Evolutionary conservation across 2,797 vertebrate genomes (phyloP), one percentile per base, ranked within the genome.

Genomic region (Heteromormyrus szaboi): DNA sequence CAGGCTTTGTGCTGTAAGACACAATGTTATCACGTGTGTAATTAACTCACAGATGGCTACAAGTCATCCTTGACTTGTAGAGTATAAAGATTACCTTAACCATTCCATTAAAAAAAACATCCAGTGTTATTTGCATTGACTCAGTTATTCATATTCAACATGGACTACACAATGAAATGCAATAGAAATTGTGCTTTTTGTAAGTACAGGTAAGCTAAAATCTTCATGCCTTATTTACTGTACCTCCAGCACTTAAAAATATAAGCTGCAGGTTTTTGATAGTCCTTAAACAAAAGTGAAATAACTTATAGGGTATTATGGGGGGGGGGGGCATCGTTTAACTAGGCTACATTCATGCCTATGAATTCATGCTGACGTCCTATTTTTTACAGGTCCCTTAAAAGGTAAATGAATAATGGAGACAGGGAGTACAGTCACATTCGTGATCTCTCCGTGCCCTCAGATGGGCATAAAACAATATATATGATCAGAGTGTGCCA

Each of bases 401-500:
- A 88, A 92, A 86, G 88, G 62, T n/a, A 72, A 51, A 89, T 95
- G 94, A 94, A 95, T 96, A 95, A 95, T 95, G 95, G 95, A 92
- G 86, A 92, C 90, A 92, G 93, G 95, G 94, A 96, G 94, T 50
- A 53, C 22, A 29, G n/a, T 92, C 91, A 92, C 92, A 93, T 94
- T 93, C 91, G 50, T 93, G 72, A 93, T 93, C 90, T 93, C 92
- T 93, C 94, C 87, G 89, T 94, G 96, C 96, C 95, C 96, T 96
- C 95, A 93, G 94, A 95, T 95, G 96, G 88, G 85, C 91, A 92
- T 96, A 96, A 96, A 96, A 96, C 93, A 95, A 95, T 96, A 96
- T 96, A 96, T 96, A 96, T 94, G 94, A 91, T 93, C 92, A 91
- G 62, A 86, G 91, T 89, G 92, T 90, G 90, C 91, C 87, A 7